Percentiles rank a stretch among this genome's conserved stretches.
Evolutionary conservation across 2,888 invertebrate species (phyloP).

Genomic region (Hirtodrosophila duncani): DNA sequence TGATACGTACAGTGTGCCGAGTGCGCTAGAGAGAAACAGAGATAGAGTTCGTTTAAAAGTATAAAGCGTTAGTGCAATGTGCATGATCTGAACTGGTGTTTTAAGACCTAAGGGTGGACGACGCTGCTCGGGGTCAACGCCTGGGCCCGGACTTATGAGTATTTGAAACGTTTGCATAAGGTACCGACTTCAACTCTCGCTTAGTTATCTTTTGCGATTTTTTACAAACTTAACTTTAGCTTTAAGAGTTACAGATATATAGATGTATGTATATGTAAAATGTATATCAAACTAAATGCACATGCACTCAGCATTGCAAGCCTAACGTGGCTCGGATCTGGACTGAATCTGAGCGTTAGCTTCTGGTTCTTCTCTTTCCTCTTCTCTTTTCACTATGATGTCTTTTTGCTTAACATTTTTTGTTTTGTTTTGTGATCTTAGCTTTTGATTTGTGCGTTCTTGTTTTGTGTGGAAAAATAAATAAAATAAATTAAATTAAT

Average conservation of each 20-base stretch:
- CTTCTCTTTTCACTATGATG: slow-evolving; percentile 47
- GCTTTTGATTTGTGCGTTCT: slow-evolving; percentile 36
- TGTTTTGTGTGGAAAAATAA: slow-evolving; percentile 59
- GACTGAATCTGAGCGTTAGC: too few species aligned
- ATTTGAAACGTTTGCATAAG: slow-evolving; percentile 61
- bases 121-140: slow-evolving; percentile 40
- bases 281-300: slow-evolving; percentile 41
- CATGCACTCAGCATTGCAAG: slow-evolving; percentile 37
- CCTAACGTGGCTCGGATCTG: slow-evolving; percentile 29
- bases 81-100: slow-evolving; percentile 5
- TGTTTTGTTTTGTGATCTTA: slow-evolving; percentile 28
- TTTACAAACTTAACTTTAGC: slow-evolving; percentile 65
- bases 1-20: slow-evolving; percentile 3
- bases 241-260: slow-evolving; percentile 37
- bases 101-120: slow-evolving; percentile 55
- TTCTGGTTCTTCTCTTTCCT: slow-evolving; percentile 21
- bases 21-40: slow-evolving; percentile 14
- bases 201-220: slow-evolving; percentile 23
- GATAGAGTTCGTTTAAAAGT: slow-evolving; percentile 11
- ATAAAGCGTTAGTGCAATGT: slow-evolving; percentile 8
- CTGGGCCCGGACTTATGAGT: slow-evolving; percentile 50
- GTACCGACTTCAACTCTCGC: slow-evolving; percentile 74
- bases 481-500: slow-evolving; percentile 76
- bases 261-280: slow-evolving; percentile 15
- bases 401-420: slow-evolving; percentile 31